Evolutionary conservation across 2,797 vertebrate species (phyloP).

Genomic region (Malacoctenus gilli): DNA sequence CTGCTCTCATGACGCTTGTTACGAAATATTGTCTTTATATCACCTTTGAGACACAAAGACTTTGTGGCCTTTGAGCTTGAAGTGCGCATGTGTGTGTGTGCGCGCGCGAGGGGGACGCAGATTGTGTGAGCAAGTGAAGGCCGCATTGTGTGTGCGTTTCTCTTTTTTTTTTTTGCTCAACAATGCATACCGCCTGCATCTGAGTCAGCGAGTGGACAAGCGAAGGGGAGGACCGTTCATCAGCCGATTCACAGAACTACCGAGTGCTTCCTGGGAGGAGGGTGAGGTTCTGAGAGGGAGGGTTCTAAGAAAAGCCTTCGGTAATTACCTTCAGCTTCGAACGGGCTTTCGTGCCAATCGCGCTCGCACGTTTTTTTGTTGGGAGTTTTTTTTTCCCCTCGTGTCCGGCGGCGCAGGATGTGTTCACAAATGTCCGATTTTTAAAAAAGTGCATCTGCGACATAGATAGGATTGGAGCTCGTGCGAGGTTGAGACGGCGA

Average conservation of each 20-base stretch:
- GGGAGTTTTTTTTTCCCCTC: too few relatives aligned
- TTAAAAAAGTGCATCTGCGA: slow-evolving; percentile 43
- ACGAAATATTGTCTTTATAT: slow-evolving; percentile 32
- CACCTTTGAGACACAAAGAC: slow-evolving; percentile 61
- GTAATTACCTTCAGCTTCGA: slow-evolving; percentile 87
- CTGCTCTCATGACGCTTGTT: slow-evolving; percentile 57
- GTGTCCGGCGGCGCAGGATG: slow-evolving; percentile 32
- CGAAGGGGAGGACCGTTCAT: slow-evolving; percentile 78
- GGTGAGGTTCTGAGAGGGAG: slow-evolving; percentile 79
- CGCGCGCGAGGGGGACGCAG: slow-evolving; percentile 22
- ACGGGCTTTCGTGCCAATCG: slow-evolving; percentile 65
- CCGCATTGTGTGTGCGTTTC: slow-evolving; percentile 42
- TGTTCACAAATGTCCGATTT: slow-evolving; percentile 23
- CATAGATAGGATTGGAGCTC: slow-evolving; percentile 15
- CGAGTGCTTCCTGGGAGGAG: slow-evolving; percentile 84
- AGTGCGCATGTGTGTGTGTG: slow-evolving; percentile 13
- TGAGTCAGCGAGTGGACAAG: slow-evolving; percentile 72
- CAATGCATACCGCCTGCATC: slow-evolving; percentile 64
- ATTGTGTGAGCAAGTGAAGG: slow-evolving; percentile 55
- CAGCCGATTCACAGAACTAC: slow-evolving; percentile 83
- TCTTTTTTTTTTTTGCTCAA: slow-evolving; percentile 44
- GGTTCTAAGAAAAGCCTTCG: slow-evolving; percentile 85
- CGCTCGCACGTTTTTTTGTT: slow-evolving; percentile 34
- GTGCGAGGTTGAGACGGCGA: slow-evolving; percentile 25
- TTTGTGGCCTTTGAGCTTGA: slow-evolving; percentile 56